These are phyloP conservation scores for Acanthisitta chloris DNA, from an alignment of 2,113 vertebrate genomes.

Conservation along the genomic window DNA sequence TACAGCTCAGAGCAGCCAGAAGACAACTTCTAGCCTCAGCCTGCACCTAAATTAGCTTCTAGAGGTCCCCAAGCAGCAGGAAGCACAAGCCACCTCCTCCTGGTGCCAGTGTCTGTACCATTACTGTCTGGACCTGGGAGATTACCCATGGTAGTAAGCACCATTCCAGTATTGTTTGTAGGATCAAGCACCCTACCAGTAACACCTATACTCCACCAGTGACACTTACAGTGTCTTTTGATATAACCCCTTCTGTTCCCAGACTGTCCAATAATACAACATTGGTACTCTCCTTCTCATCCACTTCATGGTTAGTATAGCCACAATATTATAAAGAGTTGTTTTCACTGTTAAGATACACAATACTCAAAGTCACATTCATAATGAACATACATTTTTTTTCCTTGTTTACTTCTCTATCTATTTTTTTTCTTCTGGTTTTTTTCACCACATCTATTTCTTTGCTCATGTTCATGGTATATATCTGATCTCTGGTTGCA, in stretches of 20 bases:
- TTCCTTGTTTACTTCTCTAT: neutral
- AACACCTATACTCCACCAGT: neutral
- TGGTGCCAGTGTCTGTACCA: neutral
- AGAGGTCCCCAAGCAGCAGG: neutral
- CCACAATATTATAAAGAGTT: neutral
- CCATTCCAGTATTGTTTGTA: conserved; percentile 14
- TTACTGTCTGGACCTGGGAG: neutral
- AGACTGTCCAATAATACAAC: neutral
- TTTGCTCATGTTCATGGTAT: neutral
- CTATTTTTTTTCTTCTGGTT: neutral
- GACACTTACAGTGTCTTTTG: neutral
- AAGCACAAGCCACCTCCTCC: neutral
- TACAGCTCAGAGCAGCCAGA: neutral
- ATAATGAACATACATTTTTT: conserved; percentile 19
- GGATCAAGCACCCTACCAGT: neutral
- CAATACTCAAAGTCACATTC: neutral
- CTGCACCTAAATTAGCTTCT: neutral
- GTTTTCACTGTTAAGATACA: neutral
- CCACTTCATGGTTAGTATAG: conserved; percentile 12
- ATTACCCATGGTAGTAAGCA: neutral
- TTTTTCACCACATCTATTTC: conserved; percentile 10
- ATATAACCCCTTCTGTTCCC: conserved; percentile 41
- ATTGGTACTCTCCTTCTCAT: conserved; percentile 31
- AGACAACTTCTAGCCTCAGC: neutral
- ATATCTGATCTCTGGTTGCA: conserved; percentile 46